phyloP scores from a whole-genome alignment of 2,888 invertebrate species.

The Polylopha cassiicola region DNA sequence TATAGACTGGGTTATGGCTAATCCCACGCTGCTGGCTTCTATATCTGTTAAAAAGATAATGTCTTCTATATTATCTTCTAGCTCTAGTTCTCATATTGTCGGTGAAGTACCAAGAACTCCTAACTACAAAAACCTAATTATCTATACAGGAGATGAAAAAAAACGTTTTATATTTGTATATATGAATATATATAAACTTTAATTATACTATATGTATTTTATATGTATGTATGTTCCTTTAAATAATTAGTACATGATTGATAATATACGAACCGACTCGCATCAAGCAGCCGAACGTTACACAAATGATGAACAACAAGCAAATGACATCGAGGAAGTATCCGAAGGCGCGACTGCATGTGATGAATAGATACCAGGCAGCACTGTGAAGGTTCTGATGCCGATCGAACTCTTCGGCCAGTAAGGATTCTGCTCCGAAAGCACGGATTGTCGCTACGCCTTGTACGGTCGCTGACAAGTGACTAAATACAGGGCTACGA shows the following conservation, averaged over 20 bases:
- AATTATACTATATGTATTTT: no score
- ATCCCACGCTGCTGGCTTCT: slow-evolving; percentile 77
- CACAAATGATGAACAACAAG: slow-evolving; percentile 78
- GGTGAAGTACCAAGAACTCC: neutral
- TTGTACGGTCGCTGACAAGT: slow-evolving; percentile 86
- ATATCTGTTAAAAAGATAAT: slow-evolving; percentile 49
- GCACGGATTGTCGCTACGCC: slow-evolving; percentile 90
- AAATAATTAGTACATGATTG: no score
- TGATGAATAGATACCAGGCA: slow-evolving; percentile 81
- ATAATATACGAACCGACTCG: slow-evolving; percentile 47
- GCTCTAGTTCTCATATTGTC: no score
- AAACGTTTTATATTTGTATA: no score
- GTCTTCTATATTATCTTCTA: no score
- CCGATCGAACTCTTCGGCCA: slow-evolving; percentile 75
- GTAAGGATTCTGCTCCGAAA: slow-evolving; percentile 81
- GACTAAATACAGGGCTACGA: slow-evolving; percentile 89
- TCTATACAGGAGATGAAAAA: no score
- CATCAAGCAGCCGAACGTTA: slow-evolving; percentile 80
- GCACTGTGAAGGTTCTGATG: slow-evolving; percentile 81
- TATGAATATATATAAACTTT: no score
- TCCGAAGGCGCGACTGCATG: slow-evolving; percentile 80
- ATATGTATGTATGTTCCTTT: no score
- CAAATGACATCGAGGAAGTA: slow-evolving; percentile 81
- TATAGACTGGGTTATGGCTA: slow-evolving; percentile 81
- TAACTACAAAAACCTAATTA: neutral